Evolutionary conservation across 2,888 invertebrate genomes (phyloP), one percentile per base, ranked within the genome.

Genomic region (Camptogramma bilineatum): DNA sequence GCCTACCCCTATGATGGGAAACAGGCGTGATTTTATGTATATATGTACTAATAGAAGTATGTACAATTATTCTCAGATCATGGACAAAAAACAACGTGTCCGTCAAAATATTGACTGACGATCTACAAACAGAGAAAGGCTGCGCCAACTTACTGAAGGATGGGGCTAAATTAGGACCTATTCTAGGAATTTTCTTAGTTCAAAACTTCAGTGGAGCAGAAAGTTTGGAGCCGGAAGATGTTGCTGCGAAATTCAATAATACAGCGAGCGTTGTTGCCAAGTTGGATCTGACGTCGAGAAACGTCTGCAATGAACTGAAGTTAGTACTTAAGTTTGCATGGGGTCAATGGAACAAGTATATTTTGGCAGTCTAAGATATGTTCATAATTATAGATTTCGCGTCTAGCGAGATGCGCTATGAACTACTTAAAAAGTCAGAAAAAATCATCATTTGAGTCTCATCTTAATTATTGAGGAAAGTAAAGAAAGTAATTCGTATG

Each of bases 111-210:
- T 72, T 64, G 24, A 71, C 75, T 5, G 71, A 81, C 31, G 73
- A 78, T 47, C 65, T 81, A 2, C 64, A 76, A 63, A 74, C 73
- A 1, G 80, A 79, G 55, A 75, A 76, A 58, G 78, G 75, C 50
- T 81, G 81, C 57, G 61, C 53, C 9, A 75, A 75, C 47, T 70
- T 84, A 42, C 47, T 85, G 2, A 77, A 73, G 60, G 77, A 81
- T 50, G 78, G 68, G 16, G 52, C 64, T 4, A 78, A 80, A 68
- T 72, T 79, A 58, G 84, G 82, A 13, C 70, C 77, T 28, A 68
- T 86, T 58, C 59, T 73, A 19, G 82, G 84, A n/a, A 77, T 86
- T 63, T 83, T 83, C 62, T 67, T 84, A 53, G 73, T 82, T 34
- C 76, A 80, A 58, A 74, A 76, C 66, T 71, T 71, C 48, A 62